Conservation (phyloP, 2,888 invertebrate genomes). For the Folsomia candida region DNA sequence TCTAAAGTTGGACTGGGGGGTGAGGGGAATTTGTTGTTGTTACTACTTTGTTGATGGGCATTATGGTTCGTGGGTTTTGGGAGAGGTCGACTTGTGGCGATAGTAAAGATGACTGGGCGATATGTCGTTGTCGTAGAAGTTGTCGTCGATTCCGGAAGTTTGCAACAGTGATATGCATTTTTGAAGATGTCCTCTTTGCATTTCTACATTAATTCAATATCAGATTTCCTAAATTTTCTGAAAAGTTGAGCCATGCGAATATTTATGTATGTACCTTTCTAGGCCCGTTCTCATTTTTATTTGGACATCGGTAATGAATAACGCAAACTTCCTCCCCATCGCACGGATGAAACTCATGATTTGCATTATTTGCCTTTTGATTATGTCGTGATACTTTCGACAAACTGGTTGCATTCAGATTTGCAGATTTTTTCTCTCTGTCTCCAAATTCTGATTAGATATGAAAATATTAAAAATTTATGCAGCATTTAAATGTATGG, state of each 20-base stretch:
- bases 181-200: conserved; percentile 12
- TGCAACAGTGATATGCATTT: conserved; percentile 7
- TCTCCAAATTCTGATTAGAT: not conserved
- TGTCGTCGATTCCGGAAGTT: not conserved
- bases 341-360: not conserved
- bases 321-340: not conserved
- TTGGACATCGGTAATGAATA: not conserved
- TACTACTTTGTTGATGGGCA: not conserved
- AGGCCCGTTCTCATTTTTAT: not conserved
- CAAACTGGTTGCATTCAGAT: no score
- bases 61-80: no score
- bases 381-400: no score
- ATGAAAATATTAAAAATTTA: no score
- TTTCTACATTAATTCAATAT: conserved; percentile 3
- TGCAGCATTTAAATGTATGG: not conserved
- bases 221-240: not conserved
- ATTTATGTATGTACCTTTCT: not conserved
- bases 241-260: not conserved
- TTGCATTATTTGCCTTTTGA: not conserved
- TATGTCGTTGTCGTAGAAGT: not conserved
- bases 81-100: not conserved
- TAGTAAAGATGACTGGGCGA: not conserved
- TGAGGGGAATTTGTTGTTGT: not conserved
- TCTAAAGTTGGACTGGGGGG: not conserved
- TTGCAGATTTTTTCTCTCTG: not conserved